These are phyloP conservation scores for Drosophila dives DNA, from an alignment of 2,888 invertebrate genomes.

Conservation along the genomic window DNA sequence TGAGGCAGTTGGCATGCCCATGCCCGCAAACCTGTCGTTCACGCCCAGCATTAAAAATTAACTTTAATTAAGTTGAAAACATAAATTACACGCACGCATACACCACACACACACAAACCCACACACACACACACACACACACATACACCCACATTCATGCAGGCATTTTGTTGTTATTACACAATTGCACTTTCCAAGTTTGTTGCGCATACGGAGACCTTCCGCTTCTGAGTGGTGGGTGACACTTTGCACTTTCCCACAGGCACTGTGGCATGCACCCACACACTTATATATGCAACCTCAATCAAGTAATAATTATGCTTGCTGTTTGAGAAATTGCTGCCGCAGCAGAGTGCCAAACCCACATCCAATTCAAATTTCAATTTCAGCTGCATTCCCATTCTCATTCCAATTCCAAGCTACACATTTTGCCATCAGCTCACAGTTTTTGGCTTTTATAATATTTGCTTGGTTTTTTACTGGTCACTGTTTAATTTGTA, in stretches of 20 bases:
- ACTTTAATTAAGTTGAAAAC: slow-evolving; percentile 82
- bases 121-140: slow-evolving; percentile 15
- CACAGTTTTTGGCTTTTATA: slow-evolving; percentile 21
- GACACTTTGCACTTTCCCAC: slow-evolving; percentile 9
- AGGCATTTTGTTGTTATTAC: slow-evolving; percentile 51
- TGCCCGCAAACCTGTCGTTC: slow-evolving; percentile 60
- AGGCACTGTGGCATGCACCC: slow-evolving; percentile 27
- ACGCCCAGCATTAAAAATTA: slow-evolving; percentile 75
- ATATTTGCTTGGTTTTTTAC: slow-evolving; percentile 9
- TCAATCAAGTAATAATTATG: slow-evolving; percentile 72
- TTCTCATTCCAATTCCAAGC: slow-evolving; percentile 7
- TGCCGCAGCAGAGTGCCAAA: slow-evolving; percentile 22
- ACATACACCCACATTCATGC: slow-evolving; percentile 19
- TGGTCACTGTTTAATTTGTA: background rate
- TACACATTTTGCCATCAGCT: slow-evolving; percentile 8
- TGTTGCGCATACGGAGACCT: slow-evolving; percentile 30
- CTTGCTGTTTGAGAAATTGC: slow-evolving; percentile 45
- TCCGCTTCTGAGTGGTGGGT: slow-evolving; percentile 17
- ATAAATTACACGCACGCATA: slow-evolving; percentile 75
- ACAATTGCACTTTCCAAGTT: slow-evolving; percentile 53
- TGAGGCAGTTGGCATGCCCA: slow-evolving; percentile 71
- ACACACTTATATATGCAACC: slow-evolving; percentile 26
- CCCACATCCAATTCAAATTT: slow-evolving; percentile 33
- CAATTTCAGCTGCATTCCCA: slow-evolving; percentile 2
- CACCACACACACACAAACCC: slow-evolving; percentile 36